Base-by-base conservation (phyloP, 2,113 vertebrate species). In the Melanocharis versteri region DNA sequence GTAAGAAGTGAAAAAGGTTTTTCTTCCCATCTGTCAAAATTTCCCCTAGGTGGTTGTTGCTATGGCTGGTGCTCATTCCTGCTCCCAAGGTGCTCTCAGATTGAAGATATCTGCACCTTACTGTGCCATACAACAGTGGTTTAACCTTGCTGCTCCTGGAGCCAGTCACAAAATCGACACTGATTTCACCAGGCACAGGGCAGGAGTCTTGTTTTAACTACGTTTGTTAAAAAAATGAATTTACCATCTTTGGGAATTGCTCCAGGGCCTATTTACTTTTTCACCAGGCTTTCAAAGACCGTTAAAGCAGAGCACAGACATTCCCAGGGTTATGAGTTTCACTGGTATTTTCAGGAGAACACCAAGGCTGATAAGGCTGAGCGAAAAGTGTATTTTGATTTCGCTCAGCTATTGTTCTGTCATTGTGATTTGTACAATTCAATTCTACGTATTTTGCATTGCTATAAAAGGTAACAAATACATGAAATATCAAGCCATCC, bases 381-480 rank as follows among this genome's bases (percentile, higher is more conserved):
- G 11, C 6, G 50, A 90, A 56, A 87, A 79, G 31, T 1, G 0
- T 45, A 21, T 84, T 83, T 94, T 72, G 33, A 50, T 82, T 96
- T 82, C 0, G 1, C 68, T 89, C 72, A 61, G 45, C 81, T 57
- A 51, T 82, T 94, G 89, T 87, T 90, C 51, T 35, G 26, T 60
- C 69, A 75, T 11, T 92, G 72, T 80, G 65, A 78, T 73, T 87
- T 50, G 15, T 82, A 82, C 81, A 94, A 68, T 60, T 78, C 61
- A 91, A 48, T 78, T 86, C 35, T 64, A 73, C 2, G 0, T 68
- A 84, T 48, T 93, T 92, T 91, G 45, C 72, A 45, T 61, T 66
- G 76, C 87, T 96, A 84, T 71, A 90, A 71, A 94, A 94, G 93
- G 94, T 82, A 91, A 89, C 10, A 89, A 96, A 79, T 13, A 60